Evolutionary conservation across 2,113 vertebrate genomes (phyloP), one percentile per base, ranked within the genome.

Genomic region (Notothenia rossii): DNA sequence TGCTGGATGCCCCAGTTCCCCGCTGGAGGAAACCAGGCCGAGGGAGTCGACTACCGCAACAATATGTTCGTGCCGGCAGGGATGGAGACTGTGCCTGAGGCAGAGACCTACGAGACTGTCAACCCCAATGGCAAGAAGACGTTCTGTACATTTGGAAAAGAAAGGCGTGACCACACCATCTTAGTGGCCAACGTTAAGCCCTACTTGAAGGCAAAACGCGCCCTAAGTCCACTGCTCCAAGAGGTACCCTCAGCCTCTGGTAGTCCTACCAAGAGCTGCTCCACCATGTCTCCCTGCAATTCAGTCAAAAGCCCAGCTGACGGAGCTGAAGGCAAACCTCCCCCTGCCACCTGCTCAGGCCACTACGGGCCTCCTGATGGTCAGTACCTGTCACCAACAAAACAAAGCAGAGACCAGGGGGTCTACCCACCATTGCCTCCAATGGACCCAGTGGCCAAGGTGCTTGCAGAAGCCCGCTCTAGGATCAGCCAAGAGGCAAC

Each of bases 1-100:
- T 99, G 98, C 93, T 99, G 98, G 98, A 99, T 99, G 98, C 98
- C 98, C 89, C 97, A 99, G 96, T 99, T 99, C 93, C 96, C 98
- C 59, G 90, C 96, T 79, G 94, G 94, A 76, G 91, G 96, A 93
- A 96, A 96, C 91, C 98, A 98, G 92, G 97, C 97, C 78, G 98
- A 99, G 95, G 98, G 98, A 45, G 95, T 97, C 56, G 98, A 99
- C 96, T 99, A 99, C 95, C 97, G 98, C 95, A 99, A 97, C 96
- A 99, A 99, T 94, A 96, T 99, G 95, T 99, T 99, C 89, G 97
- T 99, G 89, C 98, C 98, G 80, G 97, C 96, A 66, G 95, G 95
- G 66, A 98, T 98, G 92, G 98, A 99, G 94, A 93, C 97, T 56
- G 96, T 96, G 25, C 96, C 97, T 1, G 97, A 98, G 91, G 97